A percentile compares a stretch with the other conserved stretches of the same genome.
These are phyloP conservation scores for Diplolepis rosae DNA, from an alignment of 2,888 invertebrate genomes.

Conservation along the genomic window DNA sequence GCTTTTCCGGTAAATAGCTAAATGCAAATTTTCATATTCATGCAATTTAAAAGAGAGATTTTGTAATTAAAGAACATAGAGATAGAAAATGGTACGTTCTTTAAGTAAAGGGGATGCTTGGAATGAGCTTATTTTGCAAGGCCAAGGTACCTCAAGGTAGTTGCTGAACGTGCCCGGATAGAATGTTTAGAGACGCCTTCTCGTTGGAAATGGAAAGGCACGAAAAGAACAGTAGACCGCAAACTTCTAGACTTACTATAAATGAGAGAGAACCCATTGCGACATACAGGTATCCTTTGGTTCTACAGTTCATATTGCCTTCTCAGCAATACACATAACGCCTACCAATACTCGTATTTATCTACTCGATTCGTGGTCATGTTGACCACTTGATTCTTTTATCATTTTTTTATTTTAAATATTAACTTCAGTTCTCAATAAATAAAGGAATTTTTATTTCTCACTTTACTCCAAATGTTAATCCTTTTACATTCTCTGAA, in stretches of 20 bases:
- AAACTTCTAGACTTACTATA: neutral
- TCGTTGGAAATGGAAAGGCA: constrained; percentile 49
- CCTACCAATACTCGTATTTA: neutral
- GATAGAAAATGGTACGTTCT: neutral
- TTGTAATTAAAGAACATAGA: neutral
- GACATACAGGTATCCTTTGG: neutral
- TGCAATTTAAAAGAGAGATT: no score
- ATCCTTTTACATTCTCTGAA: neutral
- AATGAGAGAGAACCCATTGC: neutral
- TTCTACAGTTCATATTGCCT: neutral
- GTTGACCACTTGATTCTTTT: neutral
- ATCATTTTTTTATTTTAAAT: neutral
- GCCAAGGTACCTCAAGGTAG: constrained; percentile 53
- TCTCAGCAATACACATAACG: neutral
- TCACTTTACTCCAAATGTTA: neutral
- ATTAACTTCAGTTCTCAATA: neutral
- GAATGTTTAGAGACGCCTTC: constrained; percentile 41
- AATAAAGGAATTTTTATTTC: neutral
- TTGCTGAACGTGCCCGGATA: constrained; percentile 45
- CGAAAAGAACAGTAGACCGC: constrained; percentile 31
- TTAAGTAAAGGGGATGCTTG: neutral
- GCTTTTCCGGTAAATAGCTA: no score
- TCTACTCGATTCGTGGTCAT: neutral
- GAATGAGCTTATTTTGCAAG: constrained; percentile 40
- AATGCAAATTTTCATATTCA: no score